Percentiles rank a stretch among this genome's conserved stretches.
These are phyloP conservation scores for Eira barbara DNA, from an alignment of 2,113 vertebrate genomes.

Conservation along the genomic window DNA sequence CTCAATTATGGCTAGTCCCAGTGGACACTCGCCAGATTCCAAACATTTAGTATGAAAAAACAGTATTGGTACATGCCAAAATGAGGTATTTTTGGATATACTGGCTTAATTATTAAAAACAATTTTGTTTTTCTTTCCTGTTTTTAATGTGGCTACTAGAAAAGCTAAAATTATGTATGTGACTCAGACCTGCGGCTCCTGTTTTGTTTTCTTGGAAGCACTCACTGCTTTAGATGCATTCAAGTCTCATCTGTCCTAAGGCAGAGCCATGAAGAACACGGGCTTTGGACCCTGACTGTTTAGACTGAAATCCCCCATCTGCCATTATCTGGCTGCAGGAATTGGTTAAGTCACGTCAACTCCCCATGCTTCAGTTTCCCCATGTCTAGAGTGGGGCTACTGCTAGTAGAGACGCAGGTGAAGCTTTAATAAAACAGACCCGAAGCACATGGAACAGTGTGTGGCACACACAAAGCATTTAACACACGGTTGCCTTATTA, in stretches of 20 bases:
- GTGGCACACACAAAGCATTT: neutral
- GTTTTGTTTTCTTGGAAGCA: neutral
- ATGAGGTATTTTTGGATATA: neutral
- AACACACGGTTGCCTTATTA: neutral
- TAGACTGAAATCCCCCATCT: neutral
- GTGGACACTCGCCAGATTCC: neutral
- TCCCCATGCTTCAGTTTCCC: neutral
- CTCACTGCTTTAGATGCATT: neutral
- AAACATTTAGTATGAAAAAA: neutral
- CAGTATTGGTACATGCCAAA: neutral
- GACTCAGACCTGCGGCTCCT: neutral
- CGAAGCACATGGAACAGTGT: fast-evolving
- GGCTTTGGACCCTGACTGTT: too few relatives aligned
- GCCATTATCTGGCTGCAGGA: neutral
- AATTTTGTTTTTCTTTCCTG: neutral
- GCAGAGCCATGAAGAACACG: neutral
- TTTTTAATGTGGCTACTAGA: neutral
- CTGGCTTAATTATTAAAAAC: neutral
- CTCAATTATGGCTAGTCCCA: neutral
- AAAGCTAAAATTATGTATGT: neutral
- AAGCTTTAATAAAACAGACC: neutral
- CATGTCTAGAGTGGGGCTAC: neutral
- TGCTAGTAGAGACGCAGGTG: neutral
- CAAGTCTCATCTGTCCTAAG: neutral
- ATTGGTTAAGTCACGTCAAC: neutral